Base-by-base conservation (phyloP, 92 coral and sea anemone species). In the Heliopora coerulea region DNA sequence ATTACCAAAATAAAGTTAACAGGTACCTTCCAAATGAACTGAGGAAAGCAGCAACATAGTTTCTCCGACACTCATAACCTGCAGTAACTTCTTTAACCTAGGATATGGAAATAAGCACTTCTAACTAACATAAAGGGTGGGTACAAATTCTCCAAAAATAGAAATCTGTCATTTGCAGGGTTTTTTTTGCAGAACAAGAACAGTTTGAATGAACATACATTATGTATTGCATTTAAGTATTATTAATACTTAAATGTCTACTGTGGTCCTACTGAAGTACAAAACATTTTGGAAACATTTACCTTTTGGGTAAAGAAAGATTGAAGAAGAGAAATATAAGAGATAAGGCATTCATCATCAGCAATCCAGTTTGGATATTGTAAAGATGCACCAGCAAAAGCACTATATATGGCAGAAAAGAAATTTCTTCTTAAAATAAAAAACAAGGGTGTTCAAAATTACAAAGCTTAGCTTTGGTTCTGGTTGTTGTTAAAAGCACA, bases 11-110 rank as follows among this genome's bases (percentile, higher is more conserved):
- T 17, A 57, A n/a, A 33, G 5, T 24, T n/a, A 15, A 18, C 1
- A 80, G 82, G 41, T 62, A 93, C 98, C 96, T 92, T 82, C 96
- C 96, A 85, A 83, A 93, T 15, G 78, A 82, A 76, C 87, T 79
- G 10, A 93, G 84, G 56, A 93, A 93, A 5, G 98, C 88, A 21
- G 95, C 83, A 28, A 93, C 81, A 57, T 88, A 93, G 31, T 86
- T 87, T 32, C 78, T 82, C 57, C 98, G 79, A 50, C 69, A 78
- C 44, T 86, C 84, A 73, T 85, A 90, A 5, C 88, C 79, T 61
- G 83, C 65, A 46, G 86, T 72, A 15, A 93, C 87, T 82, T 81
- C 89, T 39, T 87, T 68, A 35, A 93, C 95, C 98, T 93, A 42
- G 31, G 19, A 70, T 72, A 64, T 39, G 3, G 6, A 12, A 67